Conservation (phyloP, 1,140 invertebrate species). For the Agrilus planipennis region DNA sequence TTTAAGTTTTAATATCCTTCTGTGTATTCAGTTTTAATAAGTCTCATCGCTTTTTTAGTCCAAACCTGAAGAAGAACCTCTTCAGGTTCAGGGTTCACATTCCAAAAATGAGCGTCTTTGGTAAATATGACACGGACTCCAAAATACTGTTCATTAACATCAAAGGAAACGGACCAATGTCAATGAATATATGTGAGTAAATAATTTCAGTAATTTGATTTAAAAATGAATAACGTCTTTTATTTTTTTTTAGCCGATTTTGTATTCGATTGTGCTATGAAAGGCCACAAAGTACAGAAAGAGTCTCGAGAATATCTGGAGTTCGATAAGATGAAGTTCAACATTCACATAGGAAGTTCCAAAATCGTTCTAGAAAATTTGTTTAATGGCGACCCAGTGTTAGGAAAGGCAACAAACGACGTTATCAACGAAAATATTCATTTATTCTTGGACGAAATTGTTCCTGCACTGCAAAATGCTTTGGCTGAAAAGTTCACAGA, state of each 20-base stretch:
- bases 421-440: slow-evolving; percentile 41
- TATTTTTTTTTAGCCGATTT: slow-evolving; percentile 5
- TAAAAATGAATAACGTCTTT: not conserved
- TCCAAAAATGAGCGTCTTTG: slow-evolving; percentile 38
- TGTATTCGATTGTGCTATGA: not conserved
- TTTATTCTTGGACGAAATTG: slow-evolving; percentile 49
- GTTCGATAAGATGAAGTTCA: not conserved
- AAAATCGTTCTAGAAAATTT: not conserved
- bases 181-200: not conserved
- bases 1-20: no score
- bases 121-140: slow-evolving; percentile 43
- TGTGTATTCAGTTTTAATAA: no score
- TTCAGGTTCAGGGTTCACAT: slow-evolving; percentile 39
- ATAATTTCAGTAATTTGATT: not conserved
- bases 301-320: not conserved
- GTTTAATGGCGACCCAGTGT: not conserved
- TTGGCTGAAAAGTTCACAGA: slow-evolving; percentile 51
- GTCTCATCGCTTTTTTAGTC: slow-evolving; percentile 33
- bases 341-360: not conserved
- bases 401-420: slow-evolving; percentile 2
- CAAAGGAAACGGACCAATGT: not conserved
- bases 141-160: slow-evolving; percentile 46
- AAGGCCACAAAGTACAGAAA: not conserved
- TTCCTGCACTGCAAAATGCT: slow-evolving; percentile 46
- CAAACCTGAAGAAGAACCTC: slow-evolving; percentile 39